A percentile compares a stretch with the other conserved stretches of the same genome.
phyloP scores from a whole-genome alignment of 2,113 vertebrate genomes.

The Macquaria ambigua region DNA sequence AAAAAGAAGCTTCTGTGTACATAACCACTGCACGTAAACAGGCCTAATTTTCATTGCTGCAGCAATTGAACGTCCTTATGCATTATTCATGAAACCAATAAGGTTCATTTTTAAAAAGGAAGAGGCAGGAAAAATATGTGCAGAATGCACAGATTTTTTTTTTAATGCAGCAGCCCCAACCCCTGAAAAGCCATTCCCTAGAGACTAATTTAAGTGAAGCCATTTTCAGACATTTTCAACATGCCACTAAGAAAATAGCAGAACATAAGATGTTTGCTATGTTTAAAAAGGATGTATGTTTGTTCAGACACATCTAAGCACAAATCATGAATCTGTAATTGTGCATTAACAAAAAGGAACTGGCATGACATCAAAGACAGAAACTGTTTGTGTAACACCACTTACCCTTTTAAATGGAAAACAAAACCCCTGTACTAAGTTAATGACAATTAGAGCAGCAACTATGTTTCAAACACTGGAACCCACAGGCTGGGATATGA shows the following conservation, averaged over 20 bases:
- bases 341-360: slow-evolving; percentile 19
- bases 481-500: slow-evolving; percentile 60
- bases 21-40: slow-evolving; percentile 81
- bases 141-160: slow-evolving; percentile 77
- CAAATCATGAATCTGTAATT: slow-evolving; percentile 45
- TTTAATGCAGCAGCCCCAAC: slow-evolving; percentile 78
- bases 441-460: slow-evolving; percentile 59
- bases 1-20: slow-evolving; percentile 73
- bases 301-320: slow-evolving; percentile 35
- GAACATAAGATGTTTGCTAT: slow-evolving; percentile 54
- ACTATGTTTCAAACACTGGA: slow-evolving; percentile 34
- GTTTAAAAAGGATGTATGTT: slow-evolving; percentile 47
- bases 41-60: slow-evolving; percentile 82
- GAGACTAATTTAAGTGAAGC: slow-evolving; percentile 79
- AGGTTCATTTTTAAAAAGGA: slow-evolving; percentile 81
- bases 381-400: slow-evolving; percentile 13
- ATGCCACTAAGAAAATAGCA: slow-evolving; percentile 70
- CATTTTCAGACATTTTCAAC: slow-evolving; percentile 80
- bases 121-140: slow-evolving; percentile 78
- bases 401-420: slow-evolving; percentile 43
- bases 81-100: slow-evolving; percentile 86
- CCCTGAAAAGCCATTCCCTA: slow-evolving; percentile 74
- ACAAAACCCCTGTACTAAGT: slow-evolving; percentile 38
- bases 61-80: slow-evolving; percentile 81
- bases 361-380: slow-evolving; percentile 41